phyloP scores from a whole-genome alignment of 2,113 vertebrate species.

The Coptodon rendalli region DNA sequence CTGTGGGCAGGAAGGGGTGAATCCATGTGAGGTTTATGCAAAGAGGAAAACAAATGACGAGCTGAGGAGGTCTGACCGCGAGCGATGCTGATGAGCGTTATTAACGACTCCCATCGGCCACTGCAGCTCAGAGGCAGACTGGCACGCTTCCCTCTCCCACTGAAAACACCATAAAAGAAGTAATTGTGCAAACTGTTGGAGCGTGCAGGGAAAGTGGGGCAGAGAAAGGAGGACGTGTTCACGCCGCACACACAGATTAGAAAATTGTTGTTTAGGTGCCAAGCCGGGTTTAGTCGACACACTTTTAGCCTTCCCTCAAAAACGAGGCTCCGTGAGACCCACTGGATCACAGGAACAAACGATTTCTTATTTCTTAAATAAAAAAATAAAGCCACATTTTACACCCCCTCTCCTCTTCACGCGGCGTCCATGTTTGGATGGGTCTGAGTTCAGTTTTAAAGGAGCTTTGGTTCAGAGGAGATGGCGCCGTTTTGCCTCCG shows the following conservation, averaged over 20 bases:
- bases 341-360: neutral
- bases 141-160: neutral
- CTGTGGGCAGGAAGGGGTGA: neutral
- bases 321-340: rapidly evolving
- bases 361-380: neutral
- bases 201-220: conserved; percentile 20
- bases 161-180: conserved; percentile 1
- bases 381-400: rapidly evolving
- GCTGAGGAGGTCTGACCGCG: neutral
- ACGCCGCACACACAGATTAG: neutral
- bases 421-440: neutral
- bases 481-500: neutral
- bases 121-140: neutral
- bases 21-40: neutral
- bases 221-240: neutral
- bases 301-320: neutral
- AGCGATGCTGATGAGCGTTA: neutral
- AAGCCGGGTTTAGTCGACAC: neutral
- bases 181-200: conserved; percentile 12
- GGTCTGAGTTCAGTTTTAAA: neutral
- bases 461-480: neutral
- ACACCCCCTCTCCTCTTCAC: rapidly evolving
- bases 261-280: neutral
- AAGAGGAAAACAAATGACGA: neutral
- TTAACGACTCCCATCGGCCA: neutral